Base-by-base conservation (phyloP, 2,113 vertebrate genomes). In the Sminthopsis crassicaudata region DNA sequence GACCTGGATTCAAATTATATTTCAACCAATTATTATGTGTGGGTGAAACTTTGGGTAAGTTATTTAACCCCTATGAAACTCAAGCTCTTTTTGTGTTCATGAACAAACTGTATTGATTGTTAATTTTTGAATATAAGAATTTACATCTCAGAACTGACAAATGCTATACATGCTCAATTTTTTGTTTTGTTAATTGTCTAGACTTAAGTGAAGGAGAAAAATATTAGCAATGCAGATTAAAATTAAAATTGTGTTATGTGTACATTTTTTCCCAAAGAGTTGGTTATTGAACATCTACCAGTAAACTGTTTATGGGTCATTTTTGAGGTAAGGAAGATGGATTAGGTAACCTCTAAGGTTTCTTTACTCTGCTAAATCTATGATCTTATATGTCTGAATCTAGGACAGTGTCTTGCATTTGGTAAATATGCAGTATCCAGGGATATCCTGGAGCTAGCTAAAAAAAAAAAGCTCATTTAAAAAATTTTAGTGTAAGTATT, bases 11-110 rank as follows among this genome's bases (percentile, higher is more conserved):
- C 26, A 55, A 53, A 92, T 94, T 94, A 16, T 48, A 50, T 84
- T 51, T 91, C 26, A 91, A 36, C 11, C 8, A 42, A 24, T 90
- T 89, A 55, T 48, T 95, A 60, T 27, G 10, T 76, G 8, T 89
- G 91, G 53, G 54, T 54, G 53, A 95, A 46, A 67, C 60, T 26
- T 92, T 92, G 52, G 91, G 27, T 48, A 94, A 57, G 93, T 94
- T 51, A 90, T 91, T 93, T 60, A 46, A 91, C 91, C 55, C 94
- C 3, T 5, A 5, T 89, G 0, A 42, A 53, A 0, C 48, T 89
- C 24, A 54, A 4, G 48, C 91, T 93, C 1, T 23, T 91, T 19
- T 4, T 67, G 30, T n/a, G 14, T 67, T 67, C 5, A 36, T n/a
- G 60, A 67, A 67, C 14, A 36, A 14, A 30, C 30, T 67, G 2